phyloP scores from a whole-genome alignment of 1,140 invertebrate species.

The Geopemphigus sp. region DNA sequence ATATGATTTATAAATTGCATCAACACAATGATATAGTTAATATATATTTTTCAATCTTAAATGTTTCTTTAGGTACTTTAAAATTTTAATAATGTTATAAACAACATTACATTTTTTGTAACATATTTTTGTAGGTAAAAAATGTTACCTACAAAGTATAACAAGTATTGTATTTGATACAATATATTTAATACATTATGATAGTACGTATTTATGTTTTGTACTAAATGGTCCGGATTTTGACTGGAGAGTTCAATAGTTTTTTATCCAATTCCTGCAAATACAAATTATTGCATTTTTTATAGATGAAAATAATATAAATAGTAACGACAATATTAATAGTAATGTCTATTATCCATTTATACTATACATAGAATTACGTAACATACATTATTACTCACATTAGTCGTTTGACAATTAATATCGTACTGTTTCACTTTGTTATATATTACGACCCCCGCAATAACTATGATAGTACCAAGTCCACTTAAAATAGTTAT shows the following conservation, averaged over 20 bases:
- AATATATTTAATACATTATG: neutral
- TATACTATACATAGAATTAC: too few species aligned
- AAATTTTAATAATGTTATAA: too few species aligned
- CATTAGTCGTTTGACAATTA: conserved; percentile 4
- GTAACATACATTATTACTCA: conserved; percentile 11
- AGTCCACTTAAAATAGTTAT: conserved; percentile 74
- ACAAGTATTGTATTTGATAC: neutral
- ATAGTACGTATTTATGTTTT: neutral
- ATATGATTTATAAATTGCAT: too few species aligned
- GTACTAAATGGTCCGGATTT: conserved; percentile 35
- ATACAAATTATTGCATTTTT: neutral
- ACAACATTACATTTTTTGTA: too few species aligned
- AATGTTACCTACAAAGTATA: neutral
- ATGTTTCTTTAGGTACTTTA: too few species aligned
- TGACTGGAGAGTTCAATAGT: conserved; percentile 2
- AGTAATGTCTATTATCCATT: too few species aligned
- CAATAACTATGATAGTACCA: conserved; percentile 72
- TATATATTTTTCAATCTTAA: too few species aligned
- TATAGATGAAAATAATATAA: too few species aligned
- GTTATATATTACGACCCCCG: conserved; percentile 78
- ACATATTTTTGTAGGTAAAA: too few species aligned
- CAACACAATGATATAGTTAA: too few species aligned
- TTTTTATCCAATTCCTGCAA: conserved; percentile 43
- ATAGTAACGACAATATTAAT: neutral
- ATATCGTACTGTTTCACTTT: conserved; percentile 59